Conservation (phyloP, 2,888 invertebrate genomes). For the Scaptomyza flava region DNA sequence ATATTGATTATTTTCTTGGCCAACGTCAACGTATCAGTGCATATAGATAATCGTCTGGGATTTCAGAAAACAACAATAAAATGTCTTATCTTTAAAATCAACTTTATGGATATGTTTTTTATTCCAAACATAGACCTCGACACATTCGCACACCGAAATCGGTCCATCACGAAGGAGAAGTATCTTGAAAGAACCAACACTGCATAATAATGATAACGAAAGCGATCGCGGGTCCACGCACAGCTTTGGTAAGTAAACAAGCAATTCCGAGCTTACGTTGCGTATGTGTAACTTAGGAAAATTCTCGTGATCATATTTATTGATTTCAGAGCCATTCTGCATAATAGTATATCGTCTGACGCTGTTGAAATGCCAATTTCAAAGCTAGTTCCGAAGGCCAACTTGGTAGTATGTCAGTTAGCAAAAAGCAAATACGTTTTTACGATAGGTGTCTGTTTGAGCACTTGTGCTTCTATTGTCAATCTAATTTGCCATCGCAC, state of each 20-base stretch:
- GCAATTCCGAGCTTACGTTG: neutral
- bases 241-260: constrained; percentile 80
- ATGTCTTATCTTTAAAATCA: constrained; percentile 4
- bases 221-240: constrained; percentile 83
- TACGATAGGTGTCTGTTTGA: constrained; percentile 41
- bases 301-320: constrained; percentile 16
- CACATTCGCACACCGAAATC: constrained; percentile 86
- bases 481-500: constrained; percentile 59
- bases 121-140: constrained; percentile 84
- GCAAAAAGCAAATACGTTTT: constrained; percentile 32
- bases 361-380: constrained; percentile 16
- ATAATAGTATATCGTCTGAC: constrained; percentile 13
- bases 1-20: constrained; percentile 32
- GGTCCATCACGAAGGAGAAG: constrained; percentile 90
- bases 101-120: neutral
- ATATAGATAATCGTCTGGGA: constrained; percentile 48
- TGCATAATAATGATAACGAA: constrained; percentile 83
- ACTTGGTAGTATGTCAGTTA: constrained; percentile 4
- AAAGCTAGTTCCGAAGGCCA: constrained; percentile 45
- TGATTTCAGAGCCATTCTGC: constrained; percentile 15
- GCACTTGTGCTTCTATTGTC: constrained; percentile 52
- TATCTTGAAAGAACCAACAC: constrained; percentile 87
- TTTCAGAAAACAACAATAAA: constrained; percentile 34
- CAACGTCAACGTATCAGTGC: constrained; percentile 13
- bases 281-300: constrained; percentile 17